Conservation (phyloP, 2,113 vertebrate genomes). For the Hippocampus guttulatus region DNA sequence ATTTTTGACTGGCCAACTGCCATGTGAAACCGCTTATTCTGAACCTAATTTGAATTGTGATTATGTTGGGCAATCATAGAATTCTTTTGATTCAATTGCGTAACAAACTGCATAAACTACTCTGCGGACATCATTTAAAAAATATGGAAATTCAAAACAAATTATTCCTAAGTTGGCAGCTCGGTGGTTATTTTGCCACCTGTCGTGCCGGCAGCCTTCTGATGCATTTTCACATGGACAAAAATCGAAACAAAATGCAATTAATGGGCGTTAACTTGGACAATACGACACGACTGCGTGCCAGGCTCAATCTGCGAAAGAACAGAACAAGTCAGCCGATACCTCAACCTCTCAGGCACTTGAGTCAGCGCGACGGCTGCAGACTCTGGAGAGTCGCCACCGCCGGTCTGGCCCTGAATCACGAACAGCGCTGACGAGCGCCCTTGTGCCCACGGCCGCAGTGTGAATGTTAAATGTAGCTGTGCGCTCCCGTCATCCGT, state of each 20-base stretch:
- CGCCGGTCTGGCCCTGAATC: constrained; percentile 47
- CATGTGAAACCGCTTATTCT: no score
- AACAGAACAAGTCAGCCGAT: constrained; percentile 29
- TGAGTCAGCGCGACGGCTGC: constrained; percentile 28
- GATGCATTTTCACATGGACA: not conserved
- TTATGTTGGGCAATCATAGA: no score
- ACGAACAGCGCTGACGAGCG: constrained; percentile 43
- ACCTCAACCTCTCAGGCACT: constrained; percentile 23
- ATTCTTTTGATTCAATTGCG: no score
- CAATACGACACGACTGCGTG: not conserved
- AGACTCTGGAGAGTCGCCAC: constrained; percentile 34
- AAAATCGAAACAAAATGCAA: not conserved
- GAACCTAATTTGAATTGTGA: no score
- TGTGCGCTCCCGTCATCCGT: constrained; percentile 36
- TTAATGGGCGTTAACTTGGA: not conserved
- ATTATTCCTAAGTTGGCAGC: no score
- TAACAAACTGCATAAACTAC: no score
- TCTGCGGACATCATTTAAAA: no score
- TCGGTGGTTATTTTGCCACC: not conserved
- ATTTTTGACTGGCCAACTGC: no score
- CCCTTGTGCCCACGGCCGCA: constrained; percentile 48
- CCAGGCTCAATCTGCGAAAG: constrained; percentile 12
- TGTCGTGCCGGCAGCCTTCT: not conserved
- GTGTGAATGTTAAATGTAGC: constrained; percentile 50
- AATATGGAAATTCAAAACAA: no score